Conservation (phyloP, 1,140 invertebrate genomes). For the Dreissena rostriformis region DNA sequence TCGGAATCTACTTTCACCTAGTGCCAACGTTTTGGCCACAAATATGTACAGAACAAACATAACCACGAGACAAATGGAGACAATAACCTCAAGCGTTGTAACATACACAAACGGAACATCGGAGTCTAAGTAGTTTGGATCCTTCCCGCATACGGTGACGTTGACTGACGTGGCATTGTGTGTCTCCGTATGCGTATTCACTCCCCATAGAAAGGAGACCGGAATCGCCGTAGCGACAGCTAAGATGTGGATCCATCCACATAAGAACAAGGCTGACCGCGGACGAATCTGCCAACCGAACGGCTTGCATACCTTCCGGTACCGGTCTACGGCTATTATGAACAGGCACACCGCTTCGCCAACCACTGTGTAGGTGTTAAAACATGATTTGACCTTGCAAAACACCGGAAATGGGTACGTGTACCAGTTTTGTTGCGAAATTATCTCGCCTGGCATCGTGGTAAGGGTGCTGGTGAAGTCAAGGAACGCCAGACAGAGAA, state of each 20-base stretch:
- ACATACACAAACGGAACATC: slow-evolving; percentile 21
- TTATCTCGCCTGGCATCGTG: slow-evolving; percentile 65
- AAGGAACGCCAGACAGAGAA: slow-evolving; percentile 59
- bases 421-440: slow-evolving; percentile 64
- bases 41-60: slow-evolving; percentile 18
- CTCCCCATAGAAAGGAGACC: slow-evolving; percentile 19
- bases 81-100: not conserved
- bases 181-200: not conserved
- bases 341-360: slow-evolving; percentile 58
- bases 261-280: not conserved
- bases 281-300: slow-evolving; percentile 53
- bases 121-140: not conserved
- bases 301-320: slow-evolving; percentile 62
- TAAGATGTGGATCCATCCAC: not conserved
- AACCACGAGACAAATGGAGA: not conserved
- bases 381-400: slow-evolving; percentile 58
- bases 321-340: slow-evolving; percentile 62
- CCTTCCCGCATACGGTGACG: slow-evolving; percentile 20
- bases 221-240: slow-evolving; percentile 6
- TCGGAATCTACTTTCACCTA: not conserved
- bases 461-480: slow-evolving; percentile 62
- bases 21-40: slow-evolving; percentile 2
- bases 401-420: slow-evolving; percentile 56
- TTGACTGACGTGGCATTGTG: slow-evolving; percentile 27
- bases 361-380: slow-evolving; percentile 60